These are phyloP conservation scores for Leucania comma DNA, from an alignment of 2,888 invertebrate species.

Conservation along the genomic window DNA sequence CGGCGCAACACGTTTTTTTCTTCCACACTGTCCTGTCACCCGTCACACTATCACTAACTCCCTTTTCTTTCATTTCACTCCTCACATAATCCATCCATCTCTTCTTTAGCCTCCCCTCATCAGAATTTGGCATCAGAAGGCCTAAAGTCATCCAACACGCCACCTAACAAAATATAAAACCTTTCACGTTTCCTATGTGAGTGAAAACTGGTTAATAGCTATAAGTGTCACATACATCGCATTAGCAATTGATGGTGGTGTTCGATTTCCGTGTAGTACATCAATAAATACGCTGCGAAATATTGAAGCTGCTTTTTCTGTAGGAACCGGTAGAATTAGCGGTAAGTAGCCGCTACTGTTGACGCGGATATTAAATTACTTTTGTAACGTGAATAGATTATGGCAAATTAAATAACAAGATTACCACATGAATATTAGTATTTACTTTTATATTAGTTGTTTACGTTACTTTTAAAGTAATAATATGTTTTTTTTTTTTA, in stretches of 20 bases:
- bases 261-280: slow-evolving; percentile 22
- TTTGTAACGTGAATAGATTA: slow-evolving; percentile 5
- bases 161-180: not conserved
- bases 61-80: too few relatives aligned
- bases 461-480: not conserved
- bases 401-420: not conserved
- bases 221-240: not conserved
- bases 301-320: slow-evolving; percentile 29
- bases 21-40: too few relatives aligned
- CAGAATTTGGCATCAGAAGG: too few relatives aligned
- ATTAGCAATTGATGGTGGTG: slow-evolving; percentile 10
- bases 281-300: slow-evolving; percentile 4
- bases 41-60: too few relatives aligned
- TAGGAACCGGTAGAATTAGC: slow-evolving; percentile 27
- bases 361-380: not conserved
- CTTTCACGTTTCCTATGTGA: not conserved
- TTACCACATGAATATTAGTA: not conserved
- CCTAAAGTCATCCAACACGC: too few relatives aligned
- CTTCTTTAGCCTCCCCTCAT: too few relatives aligned
- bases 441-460: not conserved
- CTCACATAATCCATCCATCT: too few relatives aligned
- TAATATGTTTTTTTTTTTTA: not conserved
- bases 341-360: not conserved
- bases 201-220: not conserved
- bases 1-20: too few relatives aligned